These are phyloP conservation scores for Hydrozoanthus gracilis DNA, from an alignment of 92 coral and sea anemone genomes.

Conservation along the genomic window DNA sequence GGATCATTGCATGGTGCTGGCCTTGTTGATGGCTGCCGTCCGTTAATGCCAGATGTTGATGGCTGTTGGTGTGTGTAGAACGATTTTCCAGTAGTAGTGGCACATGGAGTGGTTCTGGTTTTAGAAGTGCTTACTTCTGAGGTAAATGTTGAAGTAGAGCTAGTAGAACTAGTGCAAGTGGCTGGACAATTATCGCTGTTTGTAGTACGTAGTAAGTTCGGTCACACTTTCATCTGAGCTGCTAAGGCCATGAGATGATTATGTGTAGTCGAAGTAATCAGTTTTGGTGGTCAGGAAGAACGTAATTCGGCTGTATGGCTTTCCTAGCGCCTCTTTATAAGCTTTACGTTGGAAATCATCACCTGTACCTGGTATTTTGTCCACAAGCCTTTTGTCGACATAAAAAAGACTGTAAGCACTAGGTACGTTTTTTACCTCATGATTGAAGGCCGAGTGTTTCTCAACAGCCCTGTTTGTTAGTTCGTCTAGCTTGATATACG, in stretches of 20 bases:
- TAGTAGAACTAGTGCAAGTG: conserved; percentile 23
- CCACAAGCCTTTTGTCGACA: neutral
- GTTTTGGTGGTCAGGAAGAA: neutral
- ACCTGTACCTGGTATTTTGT: conserved; percentile 2
- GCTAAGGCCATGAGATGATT: neutral
- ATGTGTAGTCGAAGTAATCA: conserved; percentile 3
- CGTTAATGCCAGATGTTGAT: conserved; percentile 22
- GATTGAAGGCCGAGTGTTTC: conserved; percentile 9
- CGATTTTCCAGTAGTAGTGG: neutral
- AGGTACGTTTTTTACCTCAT: neutral
- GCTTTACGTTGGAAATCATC: neutral
- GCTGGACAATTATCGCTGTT: neutral
- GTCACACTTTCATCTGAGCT: conserved; percentile 16
- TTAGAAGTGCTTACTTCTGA: conserved; percentile 15
- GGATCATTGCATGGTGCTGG: conserved; percentile 17
- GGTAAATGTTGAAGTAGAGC: conserved; percentile 11
- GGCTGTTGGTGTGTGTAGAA: conserved; percentile 28
- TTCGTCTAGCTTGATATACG: conserved; percentile 4
- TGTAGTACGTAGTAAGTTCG: neutral
- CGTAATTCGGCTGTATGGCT: conserved; percentile 18
- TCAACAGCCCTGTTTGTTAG: neutral
- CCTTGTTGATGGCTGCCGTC: conserved; percentile 1
- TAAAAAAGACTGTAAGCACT: neutral
- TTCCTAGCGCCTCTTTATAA: conserved; percentile 13
- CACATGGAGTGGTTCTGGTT: neutral